A percentile compares a stretch with the other conserved stretches of the same genome.
phyloP scores from a whole-genome alignment of 2,797 vertebrate species.

The Florisuga fusca region DNA sequence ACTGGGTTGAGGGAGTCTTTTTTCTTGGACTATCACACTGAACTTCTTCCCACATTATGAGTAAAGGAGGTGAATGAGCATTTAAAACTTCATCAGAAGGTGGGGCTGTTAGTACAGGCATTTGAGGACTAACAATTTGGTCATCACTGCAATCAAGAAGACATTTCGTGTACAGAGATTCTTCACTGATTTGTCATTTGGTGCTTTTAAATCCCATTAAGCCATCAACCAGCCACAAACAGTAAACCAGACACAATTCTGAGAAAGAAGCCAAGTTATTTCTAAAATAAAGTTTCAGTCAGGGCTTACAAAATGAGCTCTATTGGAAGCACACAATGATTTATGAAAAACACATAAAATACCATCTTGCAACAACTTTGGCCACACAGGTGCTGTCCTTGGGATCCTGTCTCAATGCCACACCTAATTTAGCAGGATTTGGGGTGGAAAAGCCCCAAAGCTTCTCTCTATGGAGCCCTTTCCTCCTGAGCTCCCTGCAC shows the following conservation, averaged over 20 bases:
- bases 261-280: not conserved
- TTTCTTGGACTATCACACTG: not conserved
- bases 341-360: not conserved
- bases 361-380: not conserved
- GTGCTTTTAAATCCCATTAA: not conserved
- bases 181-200: not conserved
- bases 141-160: accelerated
- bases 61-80: not conserved
- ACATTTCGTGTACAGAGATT: not conserved
- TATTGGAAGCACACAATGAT: accelerated
- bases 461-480: not conserved
- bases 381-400: not conserved
- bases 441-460: not conserved
- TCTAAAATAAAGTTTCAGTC: not conserved
- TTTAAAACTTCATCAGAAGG: not conserved
- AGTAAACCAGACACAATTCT: not conserved
- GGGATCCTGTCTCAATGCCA: not conserved
- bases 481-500: not conserved
- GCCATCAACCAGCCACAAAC: not conserved
- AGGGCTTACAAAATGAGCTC: not conserved
- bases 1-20: not conserved
- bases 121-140: not conserved
- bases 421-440: not conserved
- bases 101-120: not conserved
- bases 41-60: not conserved